Base-by-base conservation (phyloP, 2,888 invertebrate species). In the Onchidella celtica region DNA sequence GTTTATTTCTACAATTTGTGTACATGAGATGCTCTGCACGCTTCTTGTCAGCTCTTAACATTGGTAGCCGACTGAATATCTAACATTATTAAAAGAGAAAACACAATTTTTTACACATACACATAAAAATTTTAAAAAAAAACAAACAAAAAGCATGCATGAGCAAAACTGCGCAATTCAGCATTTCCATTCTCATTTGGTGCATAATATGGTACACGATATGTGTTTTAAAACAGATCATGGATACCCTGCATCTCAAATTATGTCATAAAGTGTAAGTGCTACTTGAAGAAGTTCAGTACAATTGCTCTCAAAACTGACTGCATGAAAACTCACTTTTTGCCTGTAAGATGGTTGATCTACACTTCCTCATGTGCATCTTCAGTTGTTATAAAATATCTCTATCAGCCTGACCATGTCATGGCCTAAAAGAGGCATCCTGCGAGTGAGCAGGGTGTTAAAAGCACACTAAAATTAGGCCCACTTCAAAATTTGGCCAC, bases 361-460 rank as follows among this genome's bases (percentile, higher is more conserved):
- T 66, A 68, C 63, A 75, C 47, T 65, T 77, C 40, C 77, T 77
- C 77, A 77, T 77, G 55, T 66, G 77, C 77, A 77, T 65, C 65
- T 77, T 77, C 36, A 77, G 57, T 77, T 77, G 77, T 77, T 63
- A 77, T 77, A 77, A 55, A 77, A 77, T 24, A 77, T 68, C 40
- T 77, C 77, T 27, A 55, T 77, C 21, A 68, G n/a, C 55, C 77
- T 77, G 77, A 68, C 36, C 57, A 77, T n/a, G 66, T 77, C 77
- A 47, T 66, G 57, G 36, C 55, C 27, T 24, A 77, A 57, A 34
- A 66, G n/a, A 34, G 77, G 77, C 77, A 77, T 77, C 77, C 77
- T 66, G 9, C 34, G 29, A n/a, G 68, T n/a, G 40, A 77, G 77
- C 77, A 68, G 34, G 34, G 73, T 59, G 32, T 61, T 59, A 57